Conservation (phyloP, 2,888 invertebrate genomes). For the Villa cingulata region DNA sequence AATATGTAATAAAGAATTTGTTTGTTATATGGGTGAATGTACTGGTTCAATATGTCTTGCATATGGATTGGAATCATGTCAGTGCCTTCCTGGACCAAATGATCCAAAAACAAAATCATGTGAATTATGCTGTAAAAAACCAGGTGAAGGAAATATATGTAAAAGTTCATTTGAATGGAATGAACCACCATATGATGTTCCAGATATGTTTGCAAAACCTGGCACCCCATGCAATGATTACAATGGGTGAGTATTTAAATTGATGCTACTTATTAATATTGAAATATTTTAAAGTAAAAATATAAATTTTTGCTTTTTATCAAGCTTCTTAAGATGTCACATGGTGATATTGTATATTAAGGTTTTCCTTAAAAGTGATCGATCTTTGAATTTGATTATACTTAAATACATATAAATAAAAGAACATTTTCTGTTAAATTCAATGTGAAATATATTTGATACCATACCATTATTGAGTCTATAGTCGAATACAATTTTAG, state of each 20-base stretch:
- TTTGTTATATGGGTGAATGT: conserved; percentile 92
- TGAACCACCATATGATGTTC: conserved; percentile 75
- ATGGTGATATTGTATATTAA: too few relatives aligned
- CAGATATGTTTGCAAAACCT: conserved; percentile 84
- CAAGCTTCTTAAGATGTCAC: too few relatives aligned
- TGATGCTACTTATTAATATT: too few relatives aligned
- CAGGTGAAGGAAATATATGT: conserved; percentile 69
- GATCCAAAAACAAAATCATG: conserved; percentile 79
- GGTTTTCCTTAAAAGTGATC: too few relatives aligned
- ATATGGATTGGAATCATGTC: conserved; percentile 91
- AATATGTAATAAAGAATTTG: conserved; percentile 92
- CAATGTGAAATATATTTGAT: too few relatives aligned
- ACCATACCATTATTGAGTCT: too few relatives aligned
- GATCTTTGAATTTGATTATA: too few relatives aligned
- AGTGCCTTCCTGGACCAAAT: conserved; percentile 66
- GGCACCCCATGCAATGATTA: conserved; percentile 91
- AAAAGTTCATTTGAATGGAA: conserved; percentile 86
- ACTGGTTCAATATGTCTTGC: conserved; percentile 96
- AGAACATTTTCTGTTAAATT: too few relatives aligned
- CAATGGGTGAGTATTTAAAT: conserved; percentile 47
- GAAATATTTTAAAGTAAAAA: too few relatives aligned
- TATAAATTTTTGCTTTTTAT: too few relatives aligned
- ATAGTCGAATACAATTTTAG: too few relatives aligned
- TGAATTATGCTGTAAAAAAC: conserved; percentile 81
- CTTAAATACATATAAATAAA: too few relatives aligned